These are phyloP conservation scores for Oophaga sylvatica DNA, from an alignment of 2,797 vertebrate genomes.

Conservation along the genomic window DNA sequence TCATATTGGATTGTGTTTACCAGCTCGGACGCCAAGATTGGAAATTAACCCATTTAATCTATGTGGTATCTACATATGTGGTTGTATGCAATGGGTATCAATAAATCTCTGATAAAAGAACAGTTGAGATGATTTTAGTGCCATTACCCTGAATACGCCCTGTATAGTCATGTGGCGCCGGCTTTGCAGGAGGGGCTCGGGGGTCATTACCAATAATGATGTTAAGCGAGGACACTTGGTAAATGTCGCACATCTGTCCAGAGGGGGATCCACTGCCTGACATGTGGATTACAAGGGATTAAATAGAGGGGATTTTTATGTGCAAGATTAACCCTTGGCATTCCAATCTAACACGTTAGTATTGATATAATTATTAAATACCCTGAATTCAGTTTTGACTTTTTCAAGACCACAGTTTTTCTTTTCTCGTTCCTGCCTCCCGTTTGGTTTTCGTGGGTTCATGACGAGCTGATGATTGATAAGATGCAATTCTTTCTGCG, in stretches of 20 bases:
- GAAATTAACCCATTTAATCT: not conserved
- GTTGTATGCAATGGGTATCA: not conserved
- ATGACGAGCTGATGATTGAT: not conserved
- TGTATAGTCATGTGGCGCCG: constrained; percentile 3
- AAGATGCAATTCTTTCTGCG: not conserved
- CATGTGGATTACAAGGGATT: constrained; percentile 59
- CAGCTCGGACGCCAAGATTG: not conserved
- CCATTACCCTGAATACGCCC: not conserved
- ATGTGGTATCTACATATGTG: not conserved
- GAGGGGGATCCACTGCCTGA: constrained; percentile 20
- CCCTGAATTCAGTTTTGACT: not conserved
- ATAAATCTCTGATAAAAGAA: not conserved
- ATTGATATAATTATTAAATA: not conserved
- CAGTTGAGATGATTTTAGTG: not conserved
- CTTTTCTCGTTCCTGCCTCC: not conserved
- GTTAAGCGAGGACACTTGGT: constrained; percentile 43
- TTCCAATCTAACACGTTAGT: not conserved
- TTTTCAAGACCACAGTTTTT: not conserved
- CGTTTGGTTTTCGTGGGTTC: not conserved
- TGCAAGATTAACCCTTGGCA: constrained; percentile 30
- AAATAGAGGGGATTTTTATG: constrained; percentile 46
- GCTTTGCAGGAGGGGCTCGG: not conserved
- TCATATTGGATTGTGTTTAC: not conserved
- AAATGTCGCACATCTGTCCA: constrained; percentile 56
- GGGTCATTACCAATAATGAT: constrained; percentile 18